A percentile compares a stretch with the other conserved stretches of the same genome.
phyloP scores from a whole-genome alignment of 1,140 invertebrate species.

The Sycophila sp. region DNA sequence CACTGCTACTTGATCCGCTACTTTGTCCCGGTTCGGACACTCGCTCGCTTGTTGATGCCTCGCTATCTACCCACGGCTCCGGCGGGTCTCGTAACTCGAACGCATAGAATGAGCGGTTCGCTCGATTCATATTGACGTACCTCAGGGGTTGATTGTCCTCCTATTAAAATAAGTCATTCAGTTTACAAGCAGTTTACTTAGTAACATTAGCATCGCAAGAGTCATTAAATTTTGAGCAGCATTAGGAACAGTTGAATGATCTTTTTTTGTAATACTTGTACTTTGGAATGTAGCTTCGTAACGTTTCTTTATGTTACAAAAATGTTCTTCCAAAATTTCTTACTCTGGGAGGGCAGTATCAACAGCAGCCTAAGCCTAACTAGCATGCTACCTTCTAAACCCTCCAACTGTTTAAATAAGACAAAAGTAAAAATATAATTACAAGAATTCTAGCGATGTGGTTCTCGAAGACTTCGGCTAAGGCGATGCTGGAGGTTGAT shows the following conservation, averaged over 20 bases:
- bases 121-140: conserved; percentile 69
- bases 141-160: conserved; percentile 70
- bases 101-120: conserved; percentile 69
- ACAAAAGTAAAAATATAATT: conserved; percentile 43
- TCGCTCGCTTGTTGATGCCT: conserved; percentile 47
- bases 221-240: neutral
- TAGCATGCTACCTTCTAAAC: conserved; percentile 57
- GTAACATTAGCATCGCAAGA: neutral
- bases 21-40: conserved; percentile 49
- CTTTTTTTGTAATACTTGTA: conserved; percentile 43
- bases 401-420: conserved; percentile 45
- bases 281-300: conserved; percentile 61
- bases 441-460: conserved; percentile 75
- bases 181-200: neutral
- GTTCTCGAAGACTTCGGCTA: conserved; percentile 74
- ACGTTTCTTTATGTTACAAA: conserved; percentile 54
- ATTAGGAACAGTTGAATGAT: too few species aligned
- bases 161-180: conserved; percentile 49
- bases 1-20: conserved; percentile 39
- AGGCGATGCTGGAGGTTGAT: conserved; percentile 64
- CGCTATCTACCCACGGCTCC: conserved; percentile 48
- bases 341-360: conserved; percentile 62
- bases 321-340: conserved; percentile 60
- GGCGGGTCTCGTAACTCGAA: conserved; percentile 66
- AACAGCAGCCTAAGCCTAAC: conserved; percentile 50